Conservation (phyloP, 2,797 vertebrate species). For the Esox masquinongy region DNA sequence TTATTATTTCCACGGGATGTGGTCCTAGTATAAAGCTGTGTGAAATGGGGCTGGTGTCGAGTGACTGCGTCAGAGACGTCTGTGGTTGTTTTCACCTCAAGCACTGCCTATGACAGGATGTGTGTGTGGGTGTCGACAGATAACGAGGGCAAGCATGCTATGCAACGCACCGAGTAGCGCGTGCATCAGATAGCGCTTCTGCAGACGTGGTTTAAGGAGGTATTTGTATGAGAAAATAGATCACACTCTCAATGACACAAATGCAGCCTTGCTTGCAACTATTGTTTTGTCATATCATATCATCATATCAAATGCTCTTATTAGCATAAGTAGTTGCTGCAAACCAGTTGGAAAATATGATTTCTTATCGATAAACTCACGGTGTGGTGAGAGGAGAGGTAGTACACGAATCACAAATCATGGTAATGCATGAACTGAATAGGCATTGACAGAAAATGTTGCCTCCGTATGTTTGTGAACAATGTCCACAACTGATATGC, state of each 20-base stretch:
- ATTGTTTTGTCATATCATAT: not conserved
- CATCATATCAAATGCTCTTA: not conserved
- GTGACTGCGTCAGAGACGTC: slow-evolving; percentile 48
- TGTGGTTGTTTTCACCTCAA: slow-evolving; percentile 57
- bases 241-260: slow-evolving; percentile 1
- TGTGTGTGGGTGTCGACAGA: slow-evolving; percentile 28
- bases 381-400: no score
- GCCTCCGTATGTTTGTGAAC: no score
- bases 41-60: slow-evolving; percentile 32
- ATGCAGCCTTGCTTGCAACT: not conserved
- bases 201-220: slow-evolving; percentile 18
- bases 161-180: slow-evolving; percentile 39
- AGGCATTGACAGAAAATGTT: no score
- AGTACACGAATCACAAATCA: no score
- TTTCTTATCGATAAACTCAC: not conserved
- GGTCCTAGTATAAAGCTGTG: slow-evolving; percentile 41
- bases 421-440: no score
- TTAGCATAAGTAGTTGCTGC: not conserved
- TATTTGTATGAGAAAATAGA: slow-evolving; percentile 14
- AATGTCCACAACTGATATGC: no score
- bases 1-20: slow-evolving; percentile 61
- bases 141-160: slow-evolving; percentile 55
- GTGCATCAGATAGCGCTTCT: slow-evolving; percentile 51
- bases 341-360: not conserved
- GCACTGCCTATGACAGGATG: slow-evolving; percentile 61